Evolutionary conservation across 2,888 invertebrate genomes (phyloP), one percentile per base, ranked within the genome.

Genomic region (Sinhomidia bicolor): DNA sequence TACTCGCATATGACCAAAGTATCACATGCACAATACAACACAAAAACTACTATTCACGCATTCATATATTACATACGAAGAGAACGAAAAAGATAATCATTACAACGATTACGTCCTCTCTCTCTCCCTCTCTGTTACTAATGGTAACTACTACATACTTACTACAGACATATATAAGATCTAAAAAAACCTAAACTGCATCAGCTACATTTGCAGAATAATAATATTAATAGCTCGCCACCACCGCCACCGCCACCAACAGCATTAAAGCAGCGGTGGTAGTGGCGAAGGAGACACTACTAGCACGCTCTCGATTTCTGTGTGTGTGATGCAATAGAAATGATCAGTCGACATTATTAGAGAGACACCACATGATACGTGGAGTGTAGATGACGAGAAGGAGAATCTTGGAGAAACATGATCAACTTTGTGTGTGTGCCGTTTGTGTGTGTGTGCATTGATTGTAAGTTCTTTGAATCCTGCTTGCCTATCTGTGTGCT

Each of bases 261-360:
- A n/a, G 36, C 36, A 36, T 36, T 6, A 41, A 17, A 17, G n/a
- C 20, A 41, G 23, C 5, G 14, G 74, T 71, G 23, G 47, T 71
- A 44, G 44, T 44, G 17, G 68, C 47, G n/a, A 32, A 29, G 32
- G 54, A 54, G 51, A 54, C 57, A 57, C 36, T 36, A 57, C 36
- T 74, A 47, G 9, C 41, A 71, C 41, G 26, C 41, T 47, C 74
- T 74, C n/a, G 26, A 29, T 41, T 36, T 79, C 36, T 79, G 10
- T 32, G 36, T 79, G 20, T 79, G 10, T 32, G 36, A 79, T 57
- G 36, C 36, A 79, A 26, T 62, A 41, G 29, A 54, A 57, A 57
- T 79, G 57, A 79, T 57, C 78, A 79, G 78, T 32, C 20, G 10
- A 57, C 47, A 74, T 74, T 74, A 74, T 74, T 74, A 74, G 71